Base-by-base conservation (phyloP, 2,113 vertebrate genomes). In the Dasypus novemcinctus region DNA sequence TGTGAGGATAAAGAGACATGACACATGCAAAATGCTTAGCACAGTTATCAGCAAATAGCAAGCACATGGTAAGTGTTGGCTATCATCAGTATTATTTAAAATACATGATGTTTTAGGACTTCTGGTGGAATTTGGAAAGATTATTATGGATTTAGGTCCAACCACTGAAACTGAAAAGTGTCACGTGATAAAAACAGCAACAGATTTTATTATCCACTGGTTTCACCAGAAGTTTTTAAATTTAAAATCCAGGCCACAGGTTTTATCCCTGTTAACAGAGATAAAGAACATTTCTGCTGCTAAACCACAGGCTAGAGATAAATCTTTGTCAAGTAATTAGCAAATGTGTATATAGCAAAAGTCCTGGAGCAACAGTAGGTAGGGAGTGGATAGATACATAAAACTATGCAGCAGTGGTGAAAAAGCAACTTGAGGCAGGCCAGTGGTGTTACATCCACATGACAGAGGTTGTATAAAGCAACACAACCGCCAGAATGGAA, bases 181-280 rank as follows among this genome's bases (percentile, higher is more conserved):
- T 15, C n/a, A 36, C 14, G 4, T 25, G 68, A 93, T 14, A 75
- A 87, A 74, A 75, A 76, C 52, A 80, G 1, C 15, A 46, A 43
- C 2, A 41, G 46, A 21, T 54, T 49, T 63, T 57, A 54, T 21
- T 11, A 18, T n/a, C 33, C 12, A 76, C 27, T 54, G 63, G 33
- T 61, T 86, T 97, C 20, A 64, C 14, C 59, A 36, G 1, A 89
- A 66, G 12, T 80, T 75, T 46, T 81, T 46, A 83, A 91, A 41
- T 91, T 87, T 95, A 75, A 76, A 87, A 85, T 81, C 54, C 92
- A 88, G 46, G 66, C 81, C 80, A 96, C 17, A 49, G 72, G 41
- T 46, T 43, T 91, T 63, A 61, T 69, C 17, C 17, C 21, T 79
- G 21, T 91, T 93, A 66, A 33, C 52, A 54, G 54, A 36, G 31